phyloP scores from a whole-genome alignment of 2,888 invertebrate species.

The Parnassius mnemosyne region DNA sequence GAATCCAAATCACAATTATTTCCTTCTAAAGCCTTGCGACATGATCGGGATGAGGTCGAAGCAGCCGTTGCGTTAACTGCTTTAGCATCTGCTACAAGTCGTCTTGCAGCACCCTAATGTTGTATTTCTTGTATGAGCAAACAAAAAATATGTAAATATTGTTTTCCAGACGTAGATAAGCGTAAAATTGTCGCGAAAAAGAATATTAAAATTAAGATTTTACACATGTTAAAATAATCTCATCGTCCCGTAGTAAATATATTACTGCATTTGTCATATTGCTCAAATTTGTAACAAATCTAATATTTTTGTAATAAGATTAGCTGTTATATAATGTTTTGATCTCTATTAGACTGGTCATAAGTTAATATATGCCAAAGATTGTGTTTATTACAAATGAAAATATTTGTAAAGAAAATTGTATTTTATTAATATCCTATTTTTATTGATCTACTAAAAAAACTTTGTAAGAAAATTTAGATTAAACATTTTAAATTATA shows the following conservation, averaged over 20 bases:
- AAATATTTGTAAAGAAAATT: conserved; percentile 11
- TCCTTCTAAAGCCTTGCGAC: conserved; percentile 52
- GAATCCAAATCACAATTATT: conserved; percentile 49
- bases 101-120: conserved; percentile 52
- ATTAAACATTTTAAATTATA: no score
- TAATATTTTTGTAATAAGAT: conserved; percentile 21
- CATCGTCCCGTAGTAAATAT: background rate
- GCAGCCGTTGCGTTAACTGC: conserved; percentile 88
- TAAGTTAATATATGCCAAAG: conserved; percentile 59
- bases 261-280: conserved; percentile 16
- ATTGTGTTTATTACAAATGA: conserved; percentile 47
- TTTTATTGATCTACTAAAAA: no score
- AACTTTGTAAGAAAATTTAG: no score
- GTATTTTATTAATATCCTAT: conserved; percentile 7
- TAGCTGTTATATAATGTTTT: conserved; percentile 35
- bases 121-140: background rate
- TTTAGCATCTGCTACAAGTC: conserved; percentile 75
- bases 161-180: no score
- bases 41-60: conserved; percentile 87
- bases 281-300: conserved; percentile 23
- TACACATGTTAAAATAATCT: background rate
- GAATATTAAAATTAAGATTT: no score
- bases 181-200: background rate
- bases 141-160: conserved; percentile 3
- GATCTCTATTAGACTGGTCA: conserved; percentile 67